Evolutionary conservation across 2,113 vertebrate genomes (phyloP).

Genomic region (Trogon melanurus): DNA sequence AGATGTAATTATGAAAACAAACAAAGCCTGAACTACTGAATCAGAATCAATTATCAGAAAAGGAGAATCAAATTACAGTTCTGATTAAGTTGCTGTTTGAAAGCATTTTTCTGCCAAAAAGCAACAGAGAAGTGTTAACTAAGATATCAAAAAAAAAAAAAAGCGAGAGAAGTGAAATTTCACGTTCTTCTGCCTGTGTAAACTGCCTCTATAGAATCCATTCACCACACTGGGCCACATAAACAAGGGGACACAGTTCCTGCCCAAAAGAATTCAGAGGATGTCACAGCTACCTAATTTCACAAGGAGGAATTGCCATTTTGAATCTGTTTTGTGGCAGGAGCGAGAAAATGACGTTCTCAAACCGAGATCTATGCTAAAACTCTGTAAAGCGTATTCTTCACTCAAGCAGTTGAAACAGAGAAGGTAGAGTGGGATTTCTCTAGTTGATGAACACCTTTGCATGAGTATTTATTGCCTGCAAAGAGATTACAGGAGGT

Average conservation of each 20-base stretch:
- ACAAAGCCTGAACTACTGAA: conserved; percentile 7
- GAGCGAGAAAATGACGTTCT: background rate
- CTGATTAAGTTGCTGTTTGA: background rate
- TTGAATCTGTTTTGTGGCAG: background rate
- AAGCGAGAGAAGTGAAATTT: background rate
- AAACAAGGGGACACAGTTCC: background rate
- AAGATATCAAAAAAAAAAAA: background rate
- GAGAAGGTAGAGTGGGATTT: background rate
- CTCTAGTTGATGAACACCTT: background rate
- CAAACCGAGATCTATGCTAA: background rate
- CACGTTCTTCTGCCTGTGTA: background rate
- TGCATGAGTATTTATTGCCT: background rate
- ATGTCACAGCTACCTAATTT: background rate
- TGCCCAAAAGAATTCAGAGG: background rate
- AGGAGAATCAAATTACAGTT: background rate
- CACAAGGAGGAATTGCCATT: background rate
- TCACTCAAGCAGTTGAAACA: background rate
- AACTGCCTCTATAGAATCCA: background rate
- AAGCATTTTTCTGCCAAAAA: background rate
- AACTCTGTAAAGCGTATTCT: background rate
- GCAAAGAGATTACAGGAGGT: background rate
- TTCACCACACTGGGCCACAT: background rate
- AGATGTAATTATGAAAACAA: background rate
- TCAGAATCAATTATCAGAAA: background rate
- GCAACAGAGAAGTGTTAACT: background rate